A percentile compares a stretch with the other conserved stretches of the same genome.
These are phyloP conservation scores for Platygyra sinensis DNA, from an alignment of 64 coral and sea anemone species.

Conservation along the genomic window DNA sequence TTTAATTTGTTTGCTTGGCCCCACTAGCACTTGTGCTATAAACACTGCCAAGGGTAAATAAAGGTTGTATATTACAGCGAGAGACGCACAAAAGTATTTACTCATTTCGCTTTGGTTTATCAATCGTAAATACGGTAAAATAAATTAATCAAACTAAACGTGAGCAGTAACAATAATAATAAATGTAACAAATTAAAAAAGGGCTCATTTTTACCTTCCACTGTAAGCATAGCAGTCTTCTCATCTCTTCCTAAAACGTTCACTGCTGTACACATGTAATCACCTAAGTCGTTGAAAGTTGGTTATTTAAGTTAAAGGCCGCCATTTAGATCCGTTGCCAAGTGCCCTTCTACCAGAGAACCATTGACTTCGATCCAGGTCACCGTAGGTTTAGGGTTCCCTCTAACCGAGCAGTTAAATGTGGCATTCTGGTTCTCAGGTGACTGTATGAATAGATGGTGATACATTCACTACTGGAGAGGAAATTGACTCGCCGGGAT, in stretches of 20 bases:
- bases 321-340: not conserved
- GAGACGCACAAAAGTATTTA: no score
- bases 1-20: no score
- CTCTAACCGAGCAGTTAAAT: constrained; percentile 38
- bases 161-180: no score
- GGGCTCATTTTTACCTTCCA: not conserved
- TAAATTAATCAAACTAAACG: no score
- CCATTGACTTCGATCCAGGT: constrained; percentile 35
- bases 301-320: not conserved
- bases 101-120: no score
- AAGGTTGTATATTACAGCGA: no score
- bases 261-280: constrained; percentile 1
- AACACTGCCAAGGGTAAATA: no score
- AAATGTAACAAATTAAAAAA: no score
- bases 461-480: constrained; percentile 30
- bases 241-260: not conserved
- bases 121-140: no score
- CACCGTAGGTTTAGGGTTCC: constrained; percentile 29
- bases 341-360: not conserved
- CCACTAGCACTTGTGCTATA: no score
- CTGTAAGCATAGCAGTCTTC: not conserved
- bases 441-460: not conserved
- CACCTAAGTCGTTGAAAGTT: not conserved
- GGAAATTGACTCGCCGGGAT: constrained; percentile 23
- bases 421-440: no score